A percentile compares a stretch with the other conserved stretches of the same genome.
phyloP scores from a whole-genome alignment of 1,140 invertebrate species.

The Steinernema feltiae region DNA sequence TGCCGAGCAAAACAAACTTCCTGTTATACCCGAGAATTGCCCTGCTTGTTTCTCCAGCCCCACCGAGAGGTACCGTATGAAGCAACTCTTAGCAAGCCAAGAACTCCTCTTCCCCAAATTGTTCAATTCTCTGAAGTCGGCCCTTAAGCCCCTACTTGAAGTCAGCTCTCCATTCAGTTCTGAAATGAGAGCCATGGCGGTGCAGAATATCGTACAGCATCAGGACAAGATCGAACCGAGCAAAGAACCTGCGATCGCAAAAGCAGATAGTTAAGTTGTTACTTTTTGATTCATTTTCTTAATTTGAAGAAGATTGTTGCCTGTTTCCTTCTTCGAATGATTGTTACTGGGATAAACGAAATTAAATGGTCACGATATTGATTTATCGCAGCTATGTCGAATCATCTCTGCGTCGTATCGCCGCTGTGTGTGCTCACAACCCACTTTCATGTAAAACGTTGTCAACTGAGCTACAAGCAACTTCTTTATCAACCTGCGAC shows the following conservation, averaged over 20 bases:
- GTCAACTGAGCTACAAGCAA: no score
- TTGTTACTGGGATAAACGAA: no score
- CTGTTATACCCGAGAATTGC: slow-evolving; percentile 66
- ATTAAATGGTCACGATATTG: no score
- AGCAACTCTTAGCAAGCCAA: slow-evolving; percentile 68
- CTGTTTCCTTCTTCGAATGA: no score
- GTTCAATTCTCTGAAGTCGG: slow-evolving; percentile 67
- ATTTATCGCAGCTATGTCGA: no score
- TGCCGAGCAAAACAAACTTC: slow-evolving; percentile 67
- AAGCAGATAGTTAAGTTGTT: background rate
- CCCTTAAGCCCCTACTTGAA: slow-evolving; percentile 69
- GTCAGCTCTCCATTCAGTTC: slow-evolving; percentile 58
- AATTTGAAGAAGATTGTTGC: no score
- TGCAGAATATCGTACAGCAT: slow-evolving; percentile 28
- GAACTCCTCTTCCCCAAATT: slow-evolving; percentile 71
- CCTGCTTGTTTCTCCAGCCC: slow-evolving; percentile 63
- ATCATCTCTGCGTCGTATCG: background rate
- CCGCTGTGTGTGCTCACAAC: no score
- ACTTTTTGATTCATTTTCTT: no score
- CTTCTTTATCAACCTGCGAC: no score
- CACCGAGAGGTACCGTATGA: slow-evolving; percentile 26
- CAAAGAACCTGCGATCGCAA: no score
- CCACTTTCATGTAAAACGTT: no score
- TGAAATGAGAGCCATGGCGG: slow-evolving; percentile 25
- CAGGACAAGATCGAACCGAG: background rate